Percentiles rank a stretch among this genome's conserved stretches.
Conservation (phyloP, 2,888 invertebrate species). For the Fissipunctia ypsillon region DNA sequence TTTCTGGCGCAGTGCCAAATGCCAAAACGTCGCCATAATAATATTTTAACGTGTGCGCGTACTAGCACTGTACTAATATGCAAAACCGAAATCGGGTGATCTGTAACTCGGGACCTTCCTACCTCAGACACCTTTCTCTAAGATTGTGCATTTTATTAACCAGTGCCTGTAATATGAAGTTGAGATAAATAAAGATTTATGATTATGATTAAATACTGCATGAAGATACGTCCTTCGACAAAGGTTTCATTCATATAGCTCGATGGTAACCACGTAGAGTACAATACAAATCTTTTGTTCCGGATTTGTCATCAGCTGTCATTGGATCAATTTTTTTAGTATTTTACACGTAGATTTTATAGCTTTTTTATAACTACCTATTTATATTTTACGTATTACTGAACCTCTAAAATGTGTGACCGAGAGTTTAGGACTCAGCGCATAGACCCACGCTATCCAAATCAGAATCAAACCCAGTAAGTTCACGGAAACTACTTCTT, state of each 20-base stretch:
- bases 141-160: too few relatives aligned
- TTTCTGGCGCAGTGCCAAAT: constrained; percentile 29
- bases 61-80: too few relatives aligned
- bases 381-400: constrained; percentile 2
- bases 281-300: constrained; percentile 52
- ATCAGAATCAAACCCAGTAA: constrained; percentile 84
- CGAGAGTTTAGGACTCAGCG: constrained; percentile 85
- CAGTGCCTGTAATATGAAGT: too few relatives aligned
- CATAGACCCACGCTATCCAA: constrained; percentile 86
- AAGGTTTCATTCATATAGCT: constrained; percentile 24
- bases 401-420: constrained; percentile 80
- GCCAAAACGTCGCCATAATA: constrained; percentile 11
- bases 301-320: constrained; percentile 4
- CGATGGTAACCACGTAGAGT: constrained; percentile 19
- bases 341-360: constrained; percentile 2
- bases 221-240: neutral
- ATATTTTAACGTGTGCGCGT: too few relatives aligned
- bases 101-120: too few relatives aligned
- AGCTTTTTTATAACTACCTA: constrained; percentile 9
- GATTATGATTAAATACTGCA: too few relatives aligned
- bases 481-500: neutral
- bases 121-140: too few relatives aligned
- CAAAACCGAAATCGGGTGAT: too few relatives aligned
- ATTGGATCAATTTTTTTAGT: neutral
- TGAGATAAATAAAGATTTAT: too few relatives aligned